These are phyloP conservation scores for Grammomys surdaster DNA, from an alignment of 2,113 vertebrate genomes.

Conservation along the genomic window DNA sequence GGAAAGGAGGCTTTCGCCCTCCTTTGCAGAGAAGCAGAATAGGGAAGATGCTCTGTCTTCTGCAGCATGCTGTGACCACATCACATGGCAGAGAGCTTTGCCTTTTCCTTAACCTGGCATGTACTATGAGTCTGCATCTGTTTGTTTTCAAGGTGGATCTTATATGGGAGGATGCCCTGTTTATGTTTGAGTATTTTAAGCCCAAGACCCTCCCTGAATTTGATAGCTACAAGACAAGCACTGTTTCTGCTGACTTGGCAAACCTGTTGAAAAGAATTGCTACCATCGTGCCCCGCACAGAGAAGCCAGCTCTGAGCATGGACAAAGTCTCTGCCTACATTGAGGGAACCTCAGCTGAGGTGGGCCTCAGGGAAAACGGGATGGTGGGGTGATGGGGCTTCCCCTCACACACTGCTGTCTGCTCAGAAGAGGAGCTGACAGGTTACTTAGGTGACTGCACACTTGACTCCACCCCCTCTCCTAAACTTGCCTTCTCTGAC, in stretches of 20 bases:
- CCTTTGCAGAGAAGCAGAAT: not conserved
- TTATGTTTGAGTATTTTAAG: slow-evolving; percentile 99
- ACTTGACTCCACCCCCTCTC: not conserved
- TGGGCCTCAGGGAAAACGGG: slow-evolving; percentile 74
- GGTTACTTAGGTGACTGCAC: not conserved
- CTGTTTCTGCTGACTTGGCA: slow-evolving; percentile 97
- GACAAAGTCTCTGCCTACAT: slow-evolving; percentile 96
- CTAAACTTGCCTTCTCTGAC: not conserved
- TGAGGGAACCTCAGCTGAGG: slow-evolving; percentile 93
- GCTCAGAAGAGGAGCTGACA: not conserved
- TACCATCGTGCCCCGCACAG: slow-evolving; percentile 91
- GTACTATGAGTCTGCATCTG: not conserved
- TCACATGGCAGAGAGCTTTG: not conserved
- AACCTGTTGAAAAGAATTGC: slow-evolving; percentile 96
- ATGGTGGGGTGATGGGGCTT: not conserved
- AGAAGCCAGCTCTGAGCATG: slow-evolving; percentile 91
- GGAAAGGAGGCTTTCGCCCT: not conserved
- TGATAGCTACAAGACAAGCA: slow-evolving; percentile 99
- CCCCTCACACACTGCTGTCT: not conserved
- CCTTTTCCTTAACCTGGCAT: not conserved
- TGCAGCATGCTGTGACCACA: fast-evolving
- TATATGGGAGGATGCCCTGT: slow-evolving; percentile 94
- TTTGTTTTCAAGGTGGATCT: slow-evolving; percentile 92
- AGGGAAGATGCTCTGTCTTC: not conserved
- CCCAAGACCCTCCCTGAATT: slow-evolving; percentile 98